phyloP scores from a whole-genome alignment of 2,797 vertebrate species.

The Salmo trutta region DNA sequence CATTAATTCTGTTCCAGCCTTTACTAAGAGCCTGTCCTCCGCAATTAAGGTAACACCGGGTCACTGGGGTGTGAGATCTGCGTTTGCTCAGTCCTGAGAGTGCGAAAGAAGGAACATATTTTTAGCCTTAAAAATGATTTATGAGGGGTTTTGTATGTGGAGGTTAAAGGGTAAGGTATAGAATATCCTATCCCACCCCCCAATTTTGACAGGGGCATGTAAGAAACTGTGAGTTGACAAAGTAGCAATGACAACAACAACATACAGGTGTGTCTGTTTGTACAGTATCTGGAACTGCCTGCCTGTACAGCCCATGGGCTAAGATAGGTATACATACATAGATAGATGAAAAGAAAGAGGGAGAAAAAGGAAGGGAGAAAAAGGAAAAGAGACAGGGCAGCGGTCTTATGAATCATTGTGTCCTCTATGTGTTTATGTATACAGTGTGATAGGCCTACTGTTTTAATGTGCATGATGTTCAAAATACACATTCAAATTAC shows the following conservation, averaged over 20 bases:
- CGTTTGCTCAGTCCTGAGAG: constrained; percentile 44
- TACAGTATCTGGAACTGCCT: too few species aligned
- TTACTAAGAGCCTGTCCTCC: too few species aligned
- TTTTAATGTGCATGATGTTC: too few species aligned
- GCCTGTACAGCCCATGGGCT: background rate
- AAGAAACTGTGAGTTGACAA: constrained; percentile 12
- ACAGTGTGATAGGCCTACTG: too few species aligned
- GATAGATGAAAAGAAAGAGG: background rate
- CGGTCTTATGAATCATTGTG: too few species aligned
- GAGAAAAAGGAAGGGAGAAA: too few species aligned
- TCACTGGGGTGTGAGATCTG: constrained; percentile 2
- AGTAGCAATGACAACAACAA: too few species aligned
- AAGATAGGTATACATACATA: constrained; percentile 37
- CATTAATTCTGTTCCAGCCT: too few species aligned
- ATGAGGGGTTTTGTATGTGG: constrained; percentile 61
- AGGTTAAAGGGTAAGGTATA: constrained; percentile 49
- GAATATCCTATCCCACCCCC: constrained; percentile 48
- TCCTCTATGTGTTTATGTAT: too few species aligned
- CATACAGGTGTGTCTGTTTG: too few species aligned
- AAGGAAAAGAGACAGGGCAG: too few species aligned
- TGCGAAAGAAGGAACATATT: constrained; percentile 38
- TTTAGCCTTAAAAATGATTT: constrained; percentile 47
- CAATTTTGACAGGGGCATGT: constrained; percentile 23
- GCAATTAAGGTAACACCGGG: too few species aligned
- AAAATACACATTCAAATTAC: constrained; percentile 20